Base-by-base conservation (phyloP, 30 jellyfish, hydroid and myxozoan species). In the Rhopilema esculentum region DNA sequence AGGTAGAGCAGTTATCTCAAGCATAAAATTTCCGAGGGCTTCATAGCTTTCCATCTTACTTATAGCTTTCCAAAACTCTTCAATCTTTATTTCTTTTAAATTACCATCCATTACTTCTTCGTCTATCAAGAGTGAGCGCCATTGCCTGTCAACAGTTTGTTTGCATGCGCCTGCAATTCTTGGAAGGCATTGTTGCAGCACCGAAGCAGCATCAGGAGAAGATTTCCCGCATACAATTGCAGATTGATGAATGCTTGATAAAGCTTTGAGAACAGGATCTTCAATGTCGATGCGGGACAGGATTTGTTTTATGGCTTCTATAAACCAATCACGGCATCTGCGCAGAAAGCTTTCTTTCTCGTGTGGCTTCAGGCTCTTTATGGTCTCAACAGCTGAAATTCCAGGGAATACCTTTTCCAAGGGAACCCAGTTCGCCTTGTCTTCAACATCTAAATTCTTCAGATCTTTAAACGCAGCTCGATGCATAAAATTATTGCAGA, bases 1-100 rank as follows among this genome's bases (percentile, higher is more conserved):
- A 16, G 85, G 89, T 28, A 86, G 77, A 1, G 95, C 95, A 9
- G 77, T 86, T 16, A 86, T 66, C 89, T 74, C 77, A 19, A 86
- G 66, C 89, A 86, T 75, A 32, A 86, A 86, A 61, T 74, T 16
- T 16, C 76, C 95, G 26, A 86, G 89, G 19, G 32, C 89, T 32
- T 50, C 27, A 30, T 75, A 76, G 20, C 49, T 65, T 26, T 48
- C 66, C 50, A 66, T 24, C 24, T 16, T 28, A 0, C 72, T 24
- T 49, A 76, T 1, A 4, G 50, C 84, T 76, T 76, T 62, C 95
- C 95, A 86, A 79, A 86, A 75, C 49, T 75, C 85, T 1, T 16
- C 69, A 26, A 86, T 23, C 9, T 27, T 40, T 4, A 6, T n/a
- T 0, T 75, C 27, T 30, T 76, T 57, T 89, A 88, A 74, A 1